Evolutionary conservation across 2,113 vertebrate genomes (phyloP), one percentile per base, ranked within the genome.

Genomic region (Tachysurus fulvidraco): DNA sequence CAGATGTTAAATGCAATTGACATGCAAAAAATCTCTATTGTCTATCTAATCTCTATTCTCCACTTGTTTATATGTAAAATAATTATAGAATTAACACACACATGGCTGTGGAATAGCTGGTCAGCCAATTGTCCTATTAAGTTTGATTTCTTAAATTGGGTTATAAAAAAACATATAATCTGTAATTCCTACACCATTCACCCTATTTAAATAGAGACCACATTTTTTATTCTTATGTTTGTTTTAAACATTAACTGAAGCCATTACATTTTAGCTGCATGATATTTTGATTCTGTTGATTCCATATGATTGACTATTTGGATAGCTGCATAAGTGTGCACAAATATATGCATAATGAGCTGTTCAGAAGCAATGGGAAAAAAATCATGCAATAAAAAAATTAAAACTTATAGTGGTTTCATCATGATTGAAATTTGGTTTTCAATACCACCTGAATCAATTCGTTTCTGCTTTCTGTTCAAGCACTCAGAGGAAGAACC

Each of bases 401-500:
- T 10, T 9, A 2, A 9, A 10, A 62, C 60, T 64, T 41, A 82
- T 65, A 44, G 11, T 62, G 5, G 36, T 83, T 83, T 50, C 5
- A 64, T 19, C 6, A 69, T 21, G 5, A 90, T 91, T 86, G 84
- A 88, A 89, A 81, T 69, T 91, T 73, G 91, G 87, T 91, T 87
- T 71, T 78, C 52, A 89, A 84, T 87, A 92, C 89, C 65, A 87
- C 57, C 94, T 95, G 96, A 93, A 94, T 88, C 9, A 74, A 81
- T 93, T 94, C 81, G 93, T 93, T 85, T 94, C 88, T 95, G 92
- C 84, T 90, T 97, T 97, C 91, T 96, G 96, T 98, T 95, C 95
- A 98, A 99, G 98, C 98, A 96, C 94, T 76, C 97, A 86, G 96
- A 97, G 94, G 98, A 98, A 41, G 97, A 98, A 93, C 97, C 95